A percentile compares a stretch with the other conserved stretches of the same genome.
Evolutionary conservation across 2,113 vertebrate genomes (phyloP).

Genomic region (Dermatemys mawii): DNA sequence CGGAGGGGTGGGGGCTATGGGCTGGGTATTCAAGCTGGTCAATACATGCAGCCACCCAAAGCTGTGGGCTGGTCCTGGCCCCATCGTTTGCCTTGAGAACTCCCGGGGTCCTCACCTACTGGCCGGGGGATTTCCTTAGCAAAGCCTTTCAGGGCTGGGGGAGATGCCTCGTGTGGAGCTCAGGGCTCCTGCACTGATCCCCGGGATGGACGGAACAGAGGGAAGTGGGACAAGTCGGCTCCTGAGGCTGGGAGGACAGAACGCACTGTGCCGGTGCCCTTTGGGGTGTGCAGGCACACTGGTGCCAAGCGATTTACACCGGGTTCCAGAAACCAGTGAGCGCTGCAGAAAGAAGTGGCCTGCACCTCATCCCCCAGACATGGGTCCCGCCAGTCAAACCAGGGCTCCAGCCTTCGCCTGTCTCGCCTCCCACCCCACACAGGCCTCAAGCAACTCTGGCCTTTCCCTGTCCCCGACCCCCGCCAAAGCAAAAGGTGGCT

Average conservation of each 20-base stretch:
- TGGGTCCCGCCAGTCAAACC: neutral
- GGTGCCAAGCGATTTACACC: neutral
- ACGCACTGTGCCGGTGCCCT: neutral
- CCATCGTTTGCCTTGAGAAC: neutral
- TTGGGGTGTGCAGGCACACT: neutral
- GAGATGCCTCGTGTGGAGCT: neutral
- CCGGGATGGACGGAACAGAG: neutral
- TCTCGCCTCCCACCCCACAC: neutral
- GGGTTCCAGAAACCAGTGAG: neutral
- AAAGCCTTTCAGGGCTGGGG: too few relatives aligned
- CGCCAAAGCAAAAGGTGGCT: neutral
- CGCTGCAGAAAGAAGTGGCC: neutral
- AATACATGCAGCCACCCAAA: neutral
- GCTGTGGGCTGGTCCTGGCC: neutral
- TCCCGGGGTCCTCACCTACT: neutral
- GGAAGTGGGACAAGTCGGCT: neutral
- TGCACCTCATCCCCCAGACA: neutral
- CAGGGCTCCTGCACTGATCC: neutral
- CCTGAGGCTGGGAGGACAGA: neutral
- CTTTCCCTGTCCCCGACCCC: neutral
- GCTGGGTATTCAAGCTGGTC: neutral
- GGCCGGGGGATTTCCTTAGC: neutral
- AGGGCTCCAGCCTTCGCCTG: neutral
- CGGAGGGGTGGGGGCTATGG: neutral
- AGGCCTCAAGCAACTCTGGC: neutral